Conservation (phyloP, 2,113 vertebrate species). For the Mellivora capensis region DNA sequence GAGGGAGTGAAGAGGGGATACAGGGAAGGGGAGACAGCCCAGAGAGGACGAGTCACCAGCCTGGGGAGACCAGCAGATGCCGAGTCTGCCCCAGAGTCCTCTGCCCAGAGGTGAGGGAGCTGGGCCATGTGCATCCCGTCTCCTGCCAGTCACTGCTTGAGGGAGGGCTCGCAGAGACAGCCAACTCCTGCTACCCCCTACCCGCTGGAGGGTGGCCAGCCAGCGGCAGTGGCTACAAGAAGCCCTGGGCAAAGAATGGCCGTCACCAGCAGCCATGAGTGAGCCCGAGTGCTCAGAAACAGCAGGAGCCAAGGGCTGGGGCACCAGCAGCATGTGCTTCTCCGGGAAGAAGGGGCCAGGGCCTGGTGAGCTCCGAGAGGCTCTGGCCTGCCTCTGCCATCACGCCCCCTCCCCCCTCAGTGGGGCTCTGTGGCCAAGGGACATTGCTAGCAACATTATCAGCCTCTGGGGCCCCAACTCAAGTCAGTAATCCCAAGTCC, state of each 20-base stretch:
- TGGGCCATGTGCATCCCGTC: rapidly evolving
- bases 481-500: neutral
- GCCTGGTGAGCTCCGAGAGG: neutral
- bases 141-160: rapidly evolving
- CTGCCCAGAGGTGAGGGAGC: neutral
- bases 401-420: rapidly evolving
- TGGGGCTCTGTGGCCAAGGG: neutral
- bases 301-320: rapidly evolving
- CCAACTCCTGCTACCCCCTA: neutral
- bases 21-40: neutral
- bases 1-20: neutral
- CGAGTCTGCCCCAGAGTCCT: rapidly evolving
- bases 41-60: neutral
- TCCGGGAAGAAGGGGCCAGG: neutral
- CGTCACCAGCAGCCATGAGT: neutral
- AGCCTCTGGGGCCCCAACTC: neutral
- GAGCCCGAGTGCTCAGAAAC: rapidly evolving
- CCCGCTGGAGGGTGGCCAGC: neutral
- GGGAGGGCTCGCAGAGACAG: neutral
- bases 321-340: neutral
- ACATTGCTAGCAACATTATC: rapidly evolving
- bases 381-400: neutral
- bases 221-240: neutral
- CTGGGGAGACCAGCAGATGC: neutral
- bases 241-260: neutral